These are phyloP conservation scores for Chunga burmeisteri DNA, from an alignment of 2,113 vertebrate species.

Conservation along the genomic window DNA sequence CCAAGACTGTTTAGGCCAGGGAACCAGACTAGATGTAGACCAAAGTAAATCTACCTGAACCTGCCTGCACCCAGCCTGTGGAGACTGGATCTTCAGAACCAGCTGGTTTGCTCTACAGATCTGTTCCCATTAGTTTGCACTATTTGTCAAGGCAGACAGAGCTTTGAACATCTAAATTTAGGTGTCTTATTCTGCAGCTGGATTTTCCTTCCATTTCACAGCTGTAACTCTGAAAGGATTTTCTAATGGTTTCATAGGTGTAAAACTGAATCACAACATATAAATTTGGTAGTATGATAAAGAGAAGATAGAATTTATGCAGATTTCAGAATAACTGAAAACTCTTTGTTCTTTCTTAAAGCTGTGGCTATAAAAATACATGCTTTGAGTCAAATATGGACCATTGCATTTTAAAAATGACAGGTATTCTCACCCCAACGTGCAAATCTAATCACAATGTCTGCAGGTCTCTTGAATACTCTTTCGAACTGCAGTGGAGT, in stretches of 20 bases:
- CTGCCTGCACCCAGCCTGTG: not conserved
- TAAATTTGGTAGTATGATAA: not conserved
- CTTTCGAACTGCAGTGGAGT: slow-evolving; percentile 61
- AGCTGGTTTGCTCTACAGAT: not conserved
- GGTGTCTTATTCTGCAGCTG: not conserved
- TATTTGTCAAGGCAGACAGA: not conserved
- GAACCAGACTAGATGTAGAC: not conserved
- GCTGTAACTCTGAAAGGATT: not conserved
- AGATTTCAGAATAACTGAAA: not conserved
- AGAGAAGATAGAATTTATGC: not conserved
- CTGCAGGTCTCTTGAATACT: not conserved
- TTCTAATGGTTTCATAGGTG: not conserved
- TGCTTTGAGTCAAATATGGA: not conserved
- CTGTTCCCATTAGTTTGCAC: not conserved
- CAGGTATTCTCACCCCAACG: slow-evolving; percentile 44
- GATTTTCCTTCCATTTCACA: not conserved
- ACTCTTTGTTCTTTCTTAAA: not conserved
- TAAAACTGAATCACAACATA: not conserved
- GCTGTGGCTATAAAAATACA: not conserved
- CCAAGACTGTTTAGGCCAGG: not conserved
- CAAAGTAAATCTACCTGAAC: not conserved
- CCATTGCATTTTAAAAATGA: not conserved
- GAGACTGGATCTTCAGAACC: not conserved
- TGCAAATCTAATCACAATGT: slow-evolving; percentile 73
- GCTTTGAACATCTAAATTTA: not conserved